Base-by-base conservation (phyloP, 2,113 vertebrate species). In the Pelvicachromis taeniatus region DNA sequence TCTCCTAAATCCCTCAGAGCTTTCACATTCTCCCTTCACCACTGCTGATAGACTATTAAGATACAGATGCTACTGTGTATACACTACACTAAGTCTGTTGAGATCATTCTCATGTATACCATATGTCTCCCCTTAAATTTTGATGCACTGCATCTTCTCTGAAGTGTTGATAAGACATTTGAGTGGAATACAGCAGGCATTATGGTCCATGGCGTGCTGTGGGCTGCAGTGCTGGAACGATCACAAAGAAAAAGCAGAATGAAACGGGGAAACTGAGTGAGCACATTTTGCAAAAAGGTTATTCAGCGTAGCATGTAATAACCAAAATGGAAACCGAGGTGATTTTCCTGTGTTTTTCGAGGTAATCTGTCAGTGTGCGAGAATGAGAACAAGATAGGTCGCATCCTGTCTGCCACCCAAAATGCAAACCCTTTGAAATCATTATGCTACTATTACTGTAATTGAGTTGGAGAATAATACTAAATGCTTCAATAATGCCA, bases 401-500 rank as follows among this genome's bases (percentile, higher is more conserved):
- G 80, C 54, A 81, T 86, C 87, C 86, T 70, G 88, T 81, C 88
- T 68, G 78, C 55, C 29, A 38, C 56, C 63, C 63, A 16, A 78
- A 86, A 83, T 33, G 48, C 84, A 89, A 94, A 89, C 87, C 91
- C 77, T 88, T 88, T 93, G 54, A 89, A 93, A 87, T 90, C 80
- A 91, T 88, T 80, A 88, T 10, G 77, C 80, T 87, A 85, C 91
- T 92, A 90, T 95, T 95, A 95, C 91, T 92, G 91, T 95, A 93
- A 95, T 94, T 95, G 94, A 93, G 75, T 88, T 82, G 42, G 90
- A 95, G 87, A 95, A 95, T 93, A 92, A 93, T 90, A 92, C 91
- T 85, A 90, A 93, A 93, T 90, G 93, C 90, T 82, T 85, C 85
- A 93, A 93, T 94, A 94, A 95, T 92, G 90, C 91, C 93, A 95